phyloP scores from a whole-genome alignment of 1,140 invertebrate genomes.

The Drosophila pallidifrons region DNA sequence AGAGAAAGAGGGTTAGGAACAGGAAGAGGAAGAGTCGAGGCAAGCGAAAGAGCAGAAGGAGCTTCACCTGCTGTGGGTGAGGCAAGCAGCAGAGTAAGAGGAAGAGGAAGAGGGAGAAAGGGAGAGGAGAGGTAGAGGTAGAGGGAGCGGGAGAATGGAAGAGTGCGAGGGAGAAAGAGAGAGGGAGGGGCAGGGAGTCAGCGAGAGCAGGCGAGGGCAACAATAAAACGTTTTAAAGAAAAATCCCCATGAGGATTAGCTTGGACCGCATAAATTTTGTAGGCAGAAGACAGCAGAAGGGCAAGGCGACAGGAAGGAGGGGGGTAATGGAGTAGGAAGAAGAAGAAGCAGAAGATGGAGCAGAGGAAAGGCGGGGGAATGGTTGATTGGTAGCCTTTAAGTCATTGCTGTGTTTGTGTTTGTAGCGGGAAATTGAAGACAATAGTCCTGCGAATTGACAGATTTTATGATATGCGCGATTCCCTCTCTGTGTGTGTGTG shows the following conservation, averaged over 20 bases:
- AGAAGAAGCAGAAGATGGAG: neutral
- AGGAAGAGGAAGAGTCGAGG: neutral
- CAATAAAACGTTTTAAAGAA: constrained; percentile 78
- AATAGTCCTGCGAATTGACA: constrained; percentile 76
- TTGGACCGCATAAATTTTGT: constrained; percentile 77
- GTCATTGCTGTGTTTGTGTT: constrained; percentile 26
- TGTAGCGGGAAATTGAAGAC: constrained; percentile 66
- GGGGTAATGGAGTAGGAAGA: neutral
- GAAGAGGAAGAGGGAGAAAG: no score
- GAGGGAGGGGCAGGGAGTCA: neutral
- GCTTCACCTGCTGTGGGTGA: constrained; percentile 32
- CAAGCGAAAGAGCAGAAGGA: neutral
- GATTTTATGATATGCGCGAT: constrained; percentile 65
- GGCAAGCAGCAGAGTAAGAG: no score
- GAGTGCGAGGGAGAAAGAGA: no score
- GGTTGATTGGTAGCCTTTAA: constrained; percentile 33
- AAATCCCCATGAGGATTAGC: constrained; percentile 80
- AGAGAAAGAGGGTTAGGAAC: no score
- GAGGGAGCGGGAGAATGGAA: neutral
- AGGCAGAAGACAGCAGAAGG: constrained; percentile 14
- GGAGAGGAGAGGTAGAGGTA: no score
- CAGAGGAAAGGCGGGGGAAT: neutral
- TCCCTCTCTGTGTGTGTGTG: neutral
- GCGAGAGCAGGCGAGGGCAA: constrained; percentile 28
- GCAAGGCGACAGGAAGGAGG: neutral